Base-by-base conservation (phyloP, 2,888 invertebrate species). In the Noctua comes region DNA sequence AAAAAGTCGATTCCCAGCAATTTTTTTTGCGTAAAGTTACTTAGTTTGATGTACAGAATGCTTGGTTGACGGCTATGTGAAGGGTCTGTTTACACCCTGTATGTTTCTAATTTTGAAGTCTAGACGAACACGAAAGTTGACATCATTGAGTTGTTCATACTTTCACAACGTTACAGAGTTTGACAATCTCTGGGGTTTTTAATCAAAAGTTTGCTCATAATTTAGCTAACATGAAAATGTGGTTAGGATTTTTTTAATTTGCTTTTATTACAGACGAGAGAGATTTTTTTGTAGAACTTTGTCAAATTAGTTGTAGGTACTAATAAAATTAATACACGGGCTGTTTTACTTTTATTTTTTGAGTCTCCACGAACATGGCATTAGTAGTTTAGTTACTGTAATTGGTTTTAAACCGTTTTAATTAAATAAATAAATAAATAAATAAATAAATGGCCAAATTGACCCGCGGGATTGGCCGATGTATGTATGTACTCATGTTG, bases 201-300 rank as follows among this genome's bases (percentile, higher is more conserved):
- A 13, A 8, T 36, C 40, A 68, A 86, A 82, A 82, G 48, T 86
- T 86, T 64, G 1, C 54, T 68, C 79, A 68, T 36, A 68, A 54
- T 79, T 40, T 31, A 13, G 54, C n/a, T 51, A 7, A 48, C 40
- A 64, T 48, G 40, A 69, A 84, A 84, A 57, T 57, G n/a, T 57
- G 10, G 48, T 43, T 8, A 40, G 40, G 4, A 11, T 24, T 62
- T 57, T 79, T 43, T 43, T 18, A 40, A 79, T 43, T 66, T 76
- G 10, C 2, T 59, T 77, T 84, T 68, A 46, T 78, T 83, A 77
- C 31, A 43, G 48, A 3, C 57, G 5, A 18, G 48, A 66, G 65
- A 36, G 5, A 21, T 76, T 27, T 13, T 31, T n/a, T 18, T 40
- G 24, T 18, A 7, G 16, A 76, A 36, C 36, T 78, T 75, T 27